A percentile compares a stretch with the other conserved stretches of the same genome.
Conservation (phyloP, 2,888 invertebrate species). For the Trichogramma dendrolimi region DNA sequence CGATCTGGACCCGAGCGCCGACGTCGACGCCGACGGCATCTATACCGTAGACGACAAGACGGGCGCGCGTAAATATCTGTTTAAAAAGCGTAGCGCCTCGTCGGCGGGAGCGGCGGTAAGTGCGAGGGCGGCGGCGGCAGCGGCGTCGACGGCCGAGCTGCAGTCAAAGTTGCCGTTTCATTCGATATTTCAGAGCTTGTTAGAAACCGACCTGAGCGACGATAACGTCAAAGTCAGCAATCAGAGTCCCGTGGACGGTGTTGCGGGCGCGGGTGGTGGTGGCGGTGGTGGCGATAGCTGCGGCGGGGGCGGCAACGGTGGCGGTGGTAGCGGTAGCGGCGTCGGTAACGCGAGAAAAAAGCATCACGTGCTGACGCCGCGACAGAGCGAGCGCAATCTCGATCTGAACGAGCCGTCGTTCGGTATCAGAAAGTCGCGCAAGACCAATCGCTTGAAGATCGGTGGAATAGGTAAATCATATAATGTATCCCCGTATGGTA, state of each 20-base stretch:
- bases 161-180: no score
- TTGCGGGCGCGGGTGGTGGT: no score
- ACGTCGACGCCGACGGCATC: constrained; percentile 60
- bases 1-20: constrained; percentile 64
- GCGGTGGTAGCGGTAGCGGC: constrained; percentile 55
- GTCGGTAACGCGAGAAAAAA: constrained; percentile 71
- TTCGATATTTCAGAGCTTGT: constrained; percentile 62
- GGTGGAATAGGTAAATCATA: constrained; percentile 65
- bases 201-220: constrained; percentile 74
- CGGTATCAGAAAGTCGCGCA: constrained; percentile 45
- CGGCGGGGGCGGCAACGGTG: no score
- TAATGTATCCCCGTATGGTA: background rate
- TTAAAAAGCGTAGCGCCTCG: constrained; percentile 85
- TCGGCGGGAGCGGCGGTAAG: constrained; percentile 72
- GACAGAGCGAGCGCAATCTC: constrained; percentile 78
- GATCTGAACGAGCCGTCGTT: constrained; percentile 54
- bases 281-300: no score
- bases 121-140: background rate
- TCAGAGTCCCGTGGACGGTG: constrained; percentile 61
- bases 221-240: constrained; percentile 66
- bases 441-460: constrained; percentile 61
- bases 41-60: constrained; percentile 69
- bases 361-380: constrained; percentile 71
- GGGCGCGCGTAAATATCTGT: constrained; percentile 73
- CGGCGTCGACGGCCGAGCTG: no score